These are phyloP conservation scores for Chrysochloris asiatica DNA, from an alignment of 2,113 vertebrate species.

Conservation along the genomic window DNA sequence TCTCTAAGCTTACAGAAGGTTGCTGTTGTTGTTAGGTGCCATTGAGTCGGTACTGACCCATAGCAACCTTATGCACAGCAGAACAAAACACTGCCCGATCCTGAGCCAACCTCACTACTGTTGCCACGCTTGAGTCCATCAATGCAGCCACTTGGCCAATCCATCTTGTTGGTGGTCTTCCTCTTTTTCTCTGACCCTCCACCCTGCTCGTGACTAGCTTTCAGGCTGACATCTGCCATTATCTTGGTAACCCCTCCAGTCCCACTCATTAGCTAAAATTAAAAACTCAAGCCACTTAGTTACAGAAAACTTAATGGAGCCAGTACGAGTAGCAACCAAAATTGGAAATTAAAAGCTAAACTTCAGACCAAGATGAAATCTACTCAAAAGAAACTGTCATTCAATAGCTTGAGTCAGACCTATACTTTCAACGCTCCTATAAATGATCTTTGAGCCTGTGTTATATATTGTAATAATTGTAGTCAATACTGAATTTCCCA, in stretches of 20 bases:
- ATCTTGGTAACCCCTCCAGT: background rate
- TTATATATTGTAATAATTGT: background rate
- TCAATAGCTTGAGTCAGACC: background rate
- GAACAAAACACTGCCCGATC: too few relatives aligned
- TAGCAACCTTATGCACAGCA: too few relatives aligned
- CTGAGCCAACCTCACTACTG: too few relatives aligned
- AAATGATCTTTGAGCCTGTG: background rate
- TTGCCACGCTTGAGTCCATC: too few relatives aligned
- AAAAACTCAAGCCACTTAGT: background rate
- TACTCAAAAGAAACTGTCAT: background rate
- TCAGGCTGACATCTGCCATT: background rate
- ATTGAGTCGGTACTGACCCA: too few relatives aligned
- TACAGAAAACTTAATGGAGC: background rate
- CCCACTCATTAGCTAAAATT: conserved; percentile 1
- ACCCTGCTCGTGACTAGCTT: background rate
- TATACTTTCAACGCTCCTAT: background rate
- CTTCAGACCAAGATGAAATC: background rate
- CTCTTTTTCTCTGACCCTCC: too few relatives aligned
- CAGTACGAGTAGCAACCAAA: background rate
- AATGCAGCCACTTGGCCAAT: too few relatives aligned
- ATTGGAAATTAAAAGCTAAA: background rate
- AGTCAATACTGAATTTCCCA: background rate
- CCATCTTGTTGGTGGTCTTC: too few relatives aligned
- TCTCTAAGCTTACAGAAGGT: too few relatives aligned
- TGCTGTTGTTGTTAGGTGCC: too few relatives aligned